phyloP scores from a whole-genome alignment of 2,888 invertebrate genomes.

The Cerceris rybyensis region DNA sequence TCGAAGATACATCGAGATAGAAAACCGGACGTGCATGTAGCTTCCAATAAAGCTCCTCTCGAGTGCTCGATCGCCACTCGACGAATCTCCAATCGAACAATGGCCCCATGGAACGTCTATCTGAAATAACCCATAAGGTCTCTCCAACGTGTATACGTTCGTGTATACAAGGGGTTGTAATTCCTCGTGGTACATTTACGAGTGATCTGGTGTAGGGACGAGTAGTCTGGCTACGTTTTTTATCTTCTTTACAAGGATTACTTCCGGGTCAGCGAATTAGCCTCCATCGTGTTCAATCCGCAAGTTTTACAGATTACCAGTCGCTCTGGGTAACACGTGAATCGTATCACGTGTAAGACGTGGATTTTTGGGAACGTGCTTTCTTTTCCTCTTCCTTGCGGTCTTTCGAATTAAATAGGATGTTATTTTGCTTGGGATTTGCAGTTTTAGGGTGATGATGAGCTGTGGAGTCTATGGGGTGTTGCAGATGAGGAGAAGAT shows the following conservation, averaged over 20 bases:
- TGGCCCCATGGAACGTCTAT: slow-evolving; percentile 64
- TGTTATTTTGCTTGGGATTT: background rate
- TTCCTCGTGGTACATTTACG: slow-evolving; percentile 35
- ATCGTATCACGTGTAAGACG: slow-evolving; percentile 44
- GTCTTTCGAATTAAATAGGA: background rate
- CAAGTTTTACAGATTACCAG: slow-evolving; percentile 66
- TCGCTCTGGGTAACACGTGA: slow-evolving; percentile 38
- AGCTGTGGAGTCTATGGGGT: too few species aligned
- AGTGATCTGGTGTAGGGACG: slow-evolving; percentile 1
- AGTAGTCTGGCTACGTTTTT: slow-evolving; percentile 32
- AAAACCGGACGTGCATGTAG: slow-evolving; percentile 57
- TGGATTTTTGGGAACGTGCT: background rate
- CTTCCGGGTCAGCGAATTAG: slow-evolving; percentile 69
- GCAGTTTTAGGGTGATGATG: too few species aligned
- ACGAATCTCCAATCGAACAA: slow-evolving; percentile 71
- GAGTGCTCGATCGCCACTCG: slow-evolving; percentile 70
- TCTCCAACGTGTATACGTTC: slow-evolving; percentile 33
- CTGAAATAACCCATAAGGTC: slow-evolving; percentile 70
- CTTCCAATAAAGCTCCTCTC: slow-evolving; percentile 70
- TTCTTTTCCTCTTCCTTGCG: background rate
- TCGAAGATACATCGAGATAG: background rate
- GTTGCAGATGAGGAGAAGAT: too few species aligned
- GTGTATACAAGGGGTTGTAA: slow-evolving; percentile 17
- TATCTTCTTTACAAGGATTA: slow-evolving; percentile 70
- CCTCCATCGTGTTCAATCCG: slow-evolving; percentile 56